Evolutionary conservation across 2,797 vertebrate genomes (phyloP), one percentile per base, ranked within the genome.

Genomic region (Natrix natrix): DNA sequence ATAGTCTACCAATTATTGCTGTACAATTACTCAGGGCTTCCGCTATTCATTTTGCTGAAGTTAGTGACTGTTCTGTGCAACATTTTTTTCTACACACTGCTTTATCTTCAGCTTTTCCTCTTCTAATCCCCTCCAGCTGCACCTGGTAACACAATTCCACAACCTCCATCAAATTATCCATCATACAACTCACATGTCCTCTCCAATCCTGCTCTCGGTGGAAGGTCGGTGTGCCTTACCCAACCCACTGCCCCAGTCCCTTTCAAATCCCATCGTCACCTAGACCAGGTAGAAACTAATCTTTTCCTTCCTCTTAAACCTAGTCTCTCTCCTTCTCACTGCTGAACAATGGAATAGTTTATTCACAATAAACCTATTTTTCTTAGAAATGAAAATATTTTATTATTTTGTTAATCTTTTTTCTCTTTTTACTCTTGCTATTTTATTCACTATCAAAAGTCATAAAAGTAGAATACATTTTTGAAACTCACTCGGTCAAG

Each of bases 11-110:
- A 26, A 22, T 0, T 5, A 8, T 24, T 26, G 5, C 94, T 57
- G 28, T 0, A 0, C 0, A 5, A 0, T 11, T 78, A 59, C 90
- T 66, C 16, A 26, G 43, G 54, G 48, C 16, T 37, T 52, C 13
- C 12, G 74, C 55, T 13, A 60, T 83, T 89, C 43, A 24, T 52
- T 63, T 91, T 86, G 78, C 60, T 91, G 54, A 28, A 88, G 5
- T 5, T 20, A 56, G 20, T 43, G 92, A 87, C 16, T n/a, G 43
- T 14, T 87, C 86, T 59, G 59, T 10, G 0, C 0, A 24, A 32
- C 48, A 2, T 69, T 93, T 5, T 5, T 57, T 91, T 28, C 52
- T 52, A 96, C 92, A 94, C 96, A 26, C 12, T 52, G n/a, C 5
- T 10, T 43, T 32, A 10, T n/a, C 57, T 4, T 3, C 13, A 0